Percentiles rank a stretch among this genome's conserved stretches.
These are phyloP conservation scores for Ramphastos sulfuratus DNA, from an alignment of 2,113 vertebrate species.

Conservation along the genomic window DNA sequence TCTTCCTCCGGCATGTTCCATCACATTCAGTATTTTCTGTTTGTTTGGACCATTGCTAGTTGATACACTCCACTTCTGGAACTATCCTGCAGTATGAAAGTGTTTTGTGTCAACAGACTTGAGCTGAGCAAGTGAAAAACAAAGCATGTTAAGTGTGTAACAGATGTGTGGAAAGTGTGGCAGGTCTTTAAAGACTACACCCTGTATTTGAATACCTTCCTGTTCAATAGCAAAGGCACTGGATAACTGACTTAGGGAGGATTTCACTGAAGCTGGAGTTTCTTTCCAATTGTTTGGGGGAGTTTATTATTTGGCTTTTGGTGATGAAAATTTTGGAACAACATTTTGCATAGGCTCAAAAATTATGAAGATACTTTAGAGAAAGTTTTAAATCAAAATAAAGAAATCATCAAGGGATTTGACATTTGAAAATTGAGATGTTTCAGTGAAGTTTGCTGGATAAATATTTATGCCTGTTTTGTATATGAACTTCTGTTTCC, in stretches of 20 bases:
- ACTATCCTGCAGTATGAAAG: no score
- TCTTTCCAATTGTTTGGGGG: background rate
- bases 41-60: background rate
- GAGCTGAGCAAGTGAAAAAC: background rate
- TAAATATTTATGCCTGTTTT: background rate
- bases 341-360: fast-evolving
- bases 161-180: background rate
- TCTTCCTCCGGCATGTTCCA: background rate
- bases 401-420: background rate
- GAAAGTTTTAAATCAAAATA: background rate
- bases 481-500: background rate
- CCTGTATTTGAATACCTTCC: background rate
- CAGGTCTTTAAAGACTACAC: background rate
- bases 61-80: no score
- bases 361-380: background rate
- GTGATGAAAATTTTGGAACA: background rate
- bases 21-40: background rate
- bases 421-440: background rate
- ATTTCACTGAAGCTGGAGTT: background rate
- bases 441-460: background rate
- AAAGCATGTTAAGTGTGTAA: fast-evolving
- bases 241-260: background rate
- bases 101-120: background rate
- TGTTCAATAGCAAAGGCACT: background rate
- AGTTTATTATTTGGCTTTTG: background rate